Evolutionary conservation across 2,888 invertebrate species (phyloP), one percentile per base, ranked within the genome.

Genomic region (Anodontia alba): DNA sequence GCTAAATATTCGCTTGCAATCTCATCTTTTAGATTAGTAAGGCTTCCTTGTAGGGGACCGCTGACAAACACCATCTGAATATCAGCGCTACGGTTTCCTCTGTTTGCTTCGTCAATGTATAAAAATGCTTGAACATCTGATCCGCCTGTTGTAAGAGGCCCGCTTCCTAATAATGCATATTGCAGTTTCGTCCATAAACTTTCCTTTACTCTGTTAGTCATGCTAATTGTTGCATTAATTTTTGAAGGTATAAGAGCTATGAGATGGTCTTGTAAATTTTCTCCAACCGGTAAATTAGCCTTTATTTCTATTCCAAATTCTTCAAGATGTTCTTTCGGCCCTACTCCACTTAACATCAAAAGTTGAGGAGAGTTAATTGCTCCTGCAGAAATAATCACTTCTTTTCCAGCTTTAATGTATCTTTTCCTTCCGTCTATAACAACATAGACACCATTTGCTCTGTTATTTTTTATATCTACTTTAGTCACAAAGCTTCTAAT

Each of bases 231-330:
- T 10, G 12, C 20, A 62, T 31, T 33, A n/a, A 33, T 62, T 23
- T 33, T 62, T 17, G 33, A 29, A 62, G 20, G 20, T 17, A 62
- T 33, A 17, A 31, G 12, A 1, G 23, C 33, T 29, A 33, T 33
- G 2, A n/a, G 15, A 33, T 62, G 62, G 29, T 62, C 62, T 33
- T 62, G 62, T 33, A 62, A 33, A 62, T 62, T 62, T 62, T 33
- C 33, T 20, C 62, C 62, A 31, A 62, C 62, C 5, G 62, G 62
- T 33, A 62, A 33, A 33, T 62, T 29, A 1, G 33, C 62, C 17
- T 29, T 33, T 20, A 33, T 5, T 10, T 62, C 62, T 5, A 62
- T 62, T 10, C 33, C 62, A 33, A 33, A 20, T 17, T 62, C 17
- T 62, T 26, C 20, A 12, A 62, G 33, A 17, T 62, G 33, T 20